phyloP scores from a whole-genome alignment of 2,797 vertebrate genomes.

The Bradypus variegatus region DNA sequence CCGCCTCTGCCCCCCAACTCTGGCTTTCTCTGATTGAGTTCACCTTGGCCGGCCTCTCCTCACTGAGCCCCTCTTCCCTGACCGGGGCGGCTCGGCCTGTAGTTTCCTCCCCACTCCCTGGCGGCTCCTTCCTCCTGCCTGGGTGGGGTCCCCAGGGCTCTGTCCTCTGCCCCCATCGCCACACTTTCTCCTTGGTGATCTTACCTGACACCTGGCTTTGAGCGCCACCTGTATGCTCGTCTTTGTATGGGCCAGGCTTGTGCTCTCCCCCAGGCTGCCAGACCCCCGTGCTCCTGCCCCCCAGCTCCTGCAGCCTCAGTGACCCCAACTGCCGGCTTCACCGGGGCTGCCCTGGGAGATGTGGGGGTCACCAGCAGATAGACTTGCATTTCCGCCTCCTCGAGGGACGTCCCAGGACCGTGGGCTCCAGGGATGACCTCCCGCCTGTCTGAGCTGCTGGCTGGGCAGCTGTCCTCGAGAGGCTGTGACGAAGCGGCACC shows the following conservation, averaged over 20 bases:
- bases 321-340: background rate
- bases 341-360: background rate
- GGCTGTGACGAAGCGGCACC: background rate
- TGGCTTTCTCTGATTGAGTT: background rate
- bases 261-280: background rate
- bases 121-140: background rate
- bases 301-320: background rate
- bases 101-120: background rate
- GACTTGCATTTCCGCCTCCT: background rate
- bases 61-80: background rate
- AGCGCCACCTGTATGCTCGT: too few relatives aligned
- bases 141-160: too few relatives aligned
- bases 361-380: background rate
- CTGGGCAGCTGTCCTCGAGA: background rate
- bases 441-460: background rate
- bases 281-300: background rate
- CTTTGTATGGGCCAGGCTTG: background rate
- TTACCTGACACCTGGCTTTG: background rate
- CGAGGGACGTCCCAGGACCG: background rate
- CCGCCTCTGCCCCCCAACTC: background rate
- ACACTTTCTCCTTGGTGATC: background rate
- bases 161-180: background rate
- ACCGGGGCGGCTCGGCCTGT: background rate
- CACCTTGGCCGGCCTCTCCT: accelerated
- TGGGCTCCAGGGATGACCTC: background rate